Evolutionary conservation across 2,113 vertebrate species (phyloP).

Genomic region (Numenius arquata): DNA sequence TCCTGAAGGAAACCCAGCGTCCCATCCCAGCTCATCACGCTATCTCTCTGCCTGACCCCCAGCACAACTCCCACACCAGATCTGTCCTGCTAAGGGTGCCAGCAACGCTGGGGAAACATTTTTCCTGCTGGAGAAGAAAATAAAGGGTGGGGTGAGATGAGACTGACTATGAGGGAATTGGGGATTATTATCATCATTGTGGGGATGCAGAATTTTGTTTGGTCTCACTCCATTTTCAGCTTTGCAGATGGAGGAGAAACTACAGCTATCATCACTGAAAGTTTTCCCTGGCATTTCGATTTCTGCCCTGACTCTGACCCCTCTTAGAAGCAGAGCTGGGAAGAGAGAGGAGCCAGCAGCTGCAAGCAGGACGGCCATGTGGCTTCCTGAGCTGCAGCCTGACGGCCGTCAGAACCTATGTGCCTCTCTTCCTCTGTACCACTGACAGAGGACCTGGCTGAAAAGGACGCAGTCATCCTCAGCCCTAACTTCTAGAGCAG

Average conservation of each 20-base stretch:
- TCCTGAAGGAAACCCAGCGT: neutral
- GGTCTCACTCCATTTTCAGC: conserved; percentile 18
- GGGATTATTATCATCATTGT: neutral
- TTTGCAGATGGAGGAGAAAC: conserved; percentile 2
- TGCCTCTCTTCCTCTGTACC: neutral
- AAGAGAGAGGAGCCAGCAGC: neutral
- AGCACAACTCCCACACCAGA: neutral
- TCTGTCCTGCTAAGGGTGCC: neutral
- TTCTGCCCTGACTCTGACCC: conserved; percentile 17
- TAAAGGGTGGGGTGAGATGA: conserved; percentile 35
- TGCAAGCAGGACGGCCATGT: neutral
- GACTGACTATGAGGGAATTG: neutral
- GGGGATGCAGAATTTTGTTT: conserved; percentile 1
- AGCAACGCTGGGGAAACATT: neutral
- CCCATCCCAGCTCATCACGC: neutral
- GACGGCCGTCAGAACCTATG: neutral
- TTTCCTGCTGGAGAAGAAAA: neutral
- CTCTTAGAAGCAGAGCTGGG: neutral
- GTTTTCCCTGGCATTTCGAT: neutral
- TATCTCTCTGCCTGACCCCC: neutral
- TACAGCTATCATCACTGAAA: neutral
- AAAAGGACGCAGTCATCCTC: neutral
- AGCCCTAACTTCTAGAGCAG: neutral
- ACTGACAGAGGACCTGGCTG: neutral
- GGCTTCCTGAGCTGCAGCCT: neutral